These are phyloP conservation scores for Heterodera carotae DNA, from an alignment of 1,140 invertebrate species.

Conservation along the genomic window DNA sequence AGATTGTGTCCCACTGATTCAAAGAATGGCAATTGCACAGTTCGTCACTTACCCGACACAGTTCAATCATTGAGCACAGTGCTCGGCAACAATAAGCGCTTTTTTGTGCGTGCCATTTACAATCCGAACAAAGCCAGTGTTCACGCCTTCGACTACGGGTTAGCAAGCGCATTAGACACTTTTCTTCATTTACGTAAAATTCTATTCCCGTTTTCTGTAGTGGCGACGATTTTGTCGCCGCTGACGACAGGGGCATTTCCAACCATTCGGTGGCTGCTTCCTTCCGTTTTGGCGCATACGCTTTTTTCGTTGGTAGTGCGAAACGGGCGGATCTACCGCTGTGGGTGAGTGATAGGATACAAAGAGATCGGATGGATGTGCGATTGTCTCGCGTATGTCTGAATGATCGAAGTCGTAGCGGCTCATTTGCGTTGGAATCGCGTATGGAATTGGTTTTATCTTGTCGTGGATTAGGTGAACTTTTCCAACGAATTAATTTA, in stretches of 20 bases:
- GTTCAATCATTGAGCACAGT: conserved; percentile 15
- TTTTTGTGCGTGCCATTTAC: conserved; percentile 25
- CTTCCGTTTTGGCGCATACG: background rate
- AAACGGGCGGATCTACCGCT: conserved; percentile 12
- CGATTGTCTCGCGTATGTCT: conserved; percentile 11
- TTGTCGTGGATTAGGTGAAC: conserved; percentile 20
- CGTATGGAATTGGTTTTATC: conserved; percentile 30
- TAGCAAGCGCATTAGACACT: too few relatives aligned
- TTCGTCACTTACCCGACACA: background rate
- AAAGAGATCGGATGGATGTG: conserved; percentile 17
- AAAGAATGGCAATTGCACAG: conserved; percentile 1
- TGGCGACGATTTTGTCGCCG: background rate
- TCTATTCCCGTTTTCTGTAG: background rate
- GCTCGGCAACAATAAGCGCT: background rate
- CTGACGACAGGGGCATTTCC: conserved; percentile 4
- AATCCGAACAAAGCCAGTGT: background rate
- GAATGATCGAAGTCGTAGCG: conserved; percentile 16
- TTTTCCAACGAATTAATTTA: background rate
- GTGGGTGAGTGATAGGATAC: background rate
- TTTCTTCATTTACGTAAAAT: background rate
- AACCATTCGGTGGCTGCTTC: conserved; percentile 16
- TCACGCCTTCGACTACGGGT: background rate
- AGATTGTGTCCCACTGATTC: conserved; percentile 20
- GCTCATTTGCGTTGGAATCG: conserved; percentile 5
- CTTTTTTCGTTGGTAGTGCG: conserved; percentile 24